Evolutionary conservation across 2,888 invertebrate genomes (phyloP).

Genomic region (Calameuta pallipes): DNA sequence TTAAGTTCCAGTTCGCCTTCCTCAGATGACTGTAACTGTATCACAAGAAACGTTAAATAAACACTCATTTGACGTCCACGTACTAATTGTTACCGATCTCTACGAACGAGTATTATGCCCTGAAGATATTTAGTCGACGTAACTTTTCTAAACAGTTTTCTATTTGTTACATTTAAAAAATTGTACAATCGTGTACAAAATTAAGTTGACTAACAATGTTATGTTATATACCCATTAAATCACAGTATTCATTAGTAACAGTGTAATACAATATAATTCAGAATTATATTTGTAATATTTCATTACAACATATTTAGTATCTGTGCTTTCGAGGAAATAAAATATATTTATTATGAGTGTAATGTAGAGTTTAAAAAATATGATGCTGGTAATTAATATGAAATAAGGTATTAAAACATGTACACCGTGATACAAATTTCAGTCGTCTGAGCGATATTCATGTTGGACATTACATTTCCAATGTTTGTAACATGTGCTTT

Average conservation of each 20-base stretch:
- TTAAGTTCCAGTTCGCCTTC: slow-evolving; percentile 2
- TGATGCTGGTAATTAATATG: background rate
- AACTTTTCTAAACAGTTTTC: background rate
- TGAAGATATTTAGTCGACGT: background rate
- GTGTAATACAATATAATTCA: background rate
- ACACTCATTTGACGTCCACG: slow-evolving; percentile 28
- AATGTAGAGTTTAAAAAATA: background rate
- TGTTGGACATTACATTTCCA: background rate
- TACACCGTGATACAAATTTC: background rate
- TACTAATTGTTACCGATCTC: slow-evolving; percentile 59
- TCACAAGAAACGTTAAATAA: slow-evolving; percentile 62
- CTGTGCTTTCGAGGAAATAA: background rate
- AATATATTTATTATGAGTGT: background rate
- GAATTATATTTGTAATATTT: background rate
- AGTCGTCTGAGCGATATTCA: background rate
- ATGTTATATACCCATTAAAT: background rate
- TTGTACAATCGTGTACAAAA: background rate
- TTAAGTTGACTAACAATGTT: background rate
- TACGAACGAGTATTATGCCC: background rate
- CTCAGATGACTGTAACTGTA: slow-evolving; percentile 57
- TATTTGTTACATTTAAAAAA: background rate
- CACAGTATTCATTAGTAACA: background rate
- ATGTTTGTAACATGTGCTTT: background rate
- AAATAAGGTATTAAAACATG: background rate
- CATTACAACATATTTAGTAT: background rate